Base-by-base conservation (phyloP, 2,113 vertebrate genomes). In the Planiliza haematocheilus region DNA sequence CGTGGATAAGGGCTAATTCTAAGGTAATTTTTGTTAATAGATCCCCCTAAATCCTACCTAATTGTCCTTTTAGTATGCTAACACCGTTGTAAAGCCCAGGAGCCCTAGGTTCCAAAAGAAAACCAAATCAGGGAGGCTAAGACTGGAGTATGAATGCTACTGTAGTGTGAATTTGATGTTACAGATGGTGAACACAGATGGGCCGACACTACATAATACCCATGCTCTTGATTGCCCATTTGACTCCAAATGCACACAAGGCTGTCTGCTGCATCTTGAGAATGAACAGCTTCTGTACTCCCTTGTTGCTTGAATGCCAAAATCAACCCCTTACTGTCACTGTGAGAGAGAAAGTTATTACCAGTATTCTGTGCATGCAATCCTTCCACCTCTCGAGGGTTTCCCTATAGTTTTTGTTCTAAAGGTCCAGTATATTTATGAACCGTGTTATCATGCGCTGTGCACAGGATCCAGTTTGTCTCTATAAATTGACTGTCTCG, bases 131-230 rank as follows among this genome's bases (percentile, higher is more conserved):
- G 16, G 14, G 21, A 43, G 24, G 17, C 10, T 21, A 42, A 52
- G 4, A 52, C 30, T 10, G 24, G n/a, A 52, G 13, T 51, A 20
- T 14, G 20, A 16, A 30, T 62, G 24, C 16, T 30, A 30, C 2
- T 30, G 24, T 24, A 8, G 58, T 21, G 41, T 53, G 43, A 42
- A 60, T 55, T 21, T 55, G 39, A 58, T 62, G 50, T 43, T 30
- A 21, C 65, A 71, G 69, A 79, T 70, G 52, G 72, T 4, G 64
- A 52, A 55, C 46, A 74, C 69, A 77, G 74, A 65, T 55, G 70
- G 68, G 17, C 57, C 50, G 70, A 68, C 16, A 58, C 37, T 24
- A 18, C n/a, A 21, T 52, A 52, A 64, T 60, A 56, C 16, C 12
- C 13, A 2, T 49, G 45, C 53, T 67, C 37, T 57, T 69, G 50